A percentile compares a stretch with the other conserved stretches of the same genome.
Evolutionary conservation across 2,888 invertebrate genomes (phyloP).

Genomic region (Helicoverpa assulta): DNA sequence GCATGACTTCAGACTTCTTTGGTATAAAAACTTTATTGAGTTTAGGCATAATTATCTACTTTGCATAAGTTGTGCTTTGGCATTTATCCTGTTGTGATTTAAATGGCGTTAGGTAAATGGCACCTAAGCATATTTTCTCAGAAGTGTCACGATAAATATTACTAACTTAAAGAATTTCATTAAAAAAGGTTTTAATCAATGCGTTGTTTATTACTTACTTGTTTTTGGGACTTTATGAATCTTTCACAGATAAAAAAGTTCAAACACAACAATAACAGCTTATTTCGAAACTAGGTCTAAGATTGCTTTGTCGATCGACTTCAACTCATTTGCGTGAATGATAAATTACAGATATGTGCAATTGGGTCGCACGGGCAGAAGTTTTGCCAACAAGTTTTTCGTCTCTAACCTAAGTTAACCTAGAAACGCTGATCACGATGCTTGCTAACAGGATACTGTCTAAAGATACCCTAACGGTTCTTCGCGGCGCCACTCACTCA

Average conservation of each 20-base stretch:
- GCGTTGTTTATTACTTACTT: neutral
- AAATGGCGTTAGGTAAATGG: neutral
- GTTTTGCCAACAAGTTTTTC: conserved; percentile 53
- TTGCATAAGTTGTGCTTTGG: neutral
- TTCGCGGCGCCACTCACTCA: conserved; percentile 46
- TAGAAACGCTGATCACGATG: conserved; percentile 64
- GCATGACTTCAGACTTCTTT: neutral
- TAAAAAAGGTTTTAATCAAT: neutral
- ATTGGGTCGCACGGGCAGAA: conserved; percentile 42
- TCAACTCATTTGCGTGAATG: conserved; percentile 42
- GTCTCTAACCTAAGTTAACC: conserved; percentile 62
- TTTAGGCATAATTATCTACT: neutral
- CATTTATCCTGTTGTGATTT: neutral
- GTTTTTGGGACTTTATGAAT: neutral
- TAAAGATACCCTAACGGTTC: conserved; percentile 61
- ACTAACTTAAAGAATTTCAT: neutral
- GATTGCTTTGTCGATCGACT: neutral
- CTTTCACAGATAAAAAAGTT: neutral
- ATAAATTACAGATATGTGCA: conserved; percentile 40
- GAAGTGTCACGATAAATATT: neutral
- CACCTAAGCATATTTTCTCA: neutral
- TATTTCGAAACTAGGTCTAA: neutral
- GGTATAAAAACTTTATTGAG: neutral
- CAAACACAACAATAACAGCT: neutral
- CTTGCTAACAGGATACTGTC: conserved; percentile 65